Evolutionary conservation across 2,113 vertebrate genomes (phyloP).

Genomic region (Syrrhaptes paradoxus): DNA sequence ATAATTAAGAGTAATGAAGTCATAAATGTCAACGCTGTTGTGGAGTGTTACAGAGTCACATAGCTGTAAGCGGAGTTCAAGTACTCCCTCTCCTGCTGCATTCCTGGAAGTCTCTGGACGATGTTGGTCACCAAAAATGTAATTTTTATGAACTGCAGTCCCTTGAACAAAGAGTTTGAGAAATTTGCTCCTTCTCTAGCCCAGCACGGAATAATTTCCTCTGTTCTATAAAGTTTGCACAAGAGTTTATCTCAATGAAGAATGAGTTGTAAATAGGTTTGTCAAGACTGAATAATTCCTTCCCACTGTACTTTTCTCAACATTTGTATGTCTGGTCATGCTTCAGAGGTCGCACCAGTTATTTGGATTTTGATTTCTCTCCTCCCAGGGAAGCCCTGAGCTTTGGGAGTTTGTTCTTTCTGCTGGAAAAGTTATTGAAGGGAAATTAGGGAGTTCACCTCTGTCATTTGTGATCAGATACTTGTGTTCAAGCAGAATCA

Average conservation of each 20-base stretch:
- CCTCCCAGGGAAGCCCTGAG: neutral
- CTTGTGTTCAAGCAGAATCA: neutral
- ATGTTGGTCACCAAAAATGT: neutral
- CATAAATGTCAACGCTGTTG: neutral
- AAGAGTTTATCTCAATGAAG: neutral
- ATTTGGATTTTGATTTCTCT: neutral
- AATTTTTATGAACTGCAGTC: neutral
- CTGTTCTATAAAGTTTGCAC: neutral
- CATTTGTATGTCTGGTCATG: neutral
- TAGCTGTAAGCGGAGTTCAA: neutral
- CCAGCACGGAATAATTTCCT: neutral
- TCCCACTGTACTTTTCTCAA: neutral
- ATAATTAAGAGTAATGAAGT: neutral
- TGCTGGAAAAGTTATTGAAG: neutral
- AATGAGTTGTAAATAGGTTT: neutral
- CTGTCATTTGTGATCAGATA: neutral
- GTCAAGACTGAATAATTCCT: neutral
- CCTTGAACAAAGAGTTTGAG: neutral
- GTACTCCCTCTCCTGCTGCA: neutral
- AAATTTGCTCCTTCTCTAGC: neutral
- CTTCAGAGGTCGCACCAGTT: neutral
- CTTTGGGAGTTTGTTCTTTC: neutral
- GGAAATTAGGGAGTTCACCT: neutral
- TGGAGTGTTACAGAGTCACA: neutral
- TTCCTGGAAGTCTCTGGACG: neutral